Evolutionary conservation across 2,113 vertebrate genomes (phyloP).

Genomic region (Chlorodrepanis virens): DNA sequence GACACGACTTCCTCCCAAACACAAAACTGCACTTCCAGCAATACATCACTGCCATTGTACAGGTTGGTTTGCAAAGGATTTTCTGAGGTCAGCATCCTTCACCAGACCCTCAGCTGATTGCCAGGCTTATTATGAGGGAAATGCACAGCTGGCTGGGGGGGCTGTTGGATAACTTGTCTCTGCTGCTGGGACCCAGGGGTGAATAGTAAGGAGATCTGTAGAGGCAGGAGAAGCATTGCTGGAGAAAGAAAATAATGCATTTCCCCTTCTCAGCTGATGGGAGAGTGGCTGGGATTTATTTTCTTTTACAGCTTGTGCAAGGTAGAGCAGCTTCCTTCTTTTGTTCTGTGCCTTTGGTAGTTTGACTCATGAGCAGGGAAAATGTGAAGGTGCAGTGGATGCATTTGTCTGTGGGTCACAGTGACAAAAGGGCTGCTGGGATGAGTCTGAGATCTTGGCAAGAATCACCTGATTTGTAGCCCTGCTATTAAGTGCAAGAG

Average conservation of each 20-base stretch:
- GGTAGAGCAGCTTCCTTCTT: background rate
- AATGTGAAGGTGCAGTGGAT: background rate
- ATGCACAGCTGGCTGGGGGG: background rate
- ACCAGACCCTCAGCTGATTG: background rate
- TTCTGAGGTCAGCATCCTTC: conserved; percentile 54
- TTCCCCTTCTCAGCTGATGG: background rate
- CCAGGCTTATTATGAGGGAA: background rate
- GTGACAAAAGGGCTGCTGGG: background rate
- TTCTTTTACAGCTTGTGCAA: background rate
- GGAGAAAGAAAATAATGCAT: background rate
- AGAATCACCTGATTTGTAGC: background rate
- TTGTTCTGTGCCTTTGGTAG: background rate
- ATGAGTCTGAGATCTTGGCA: background rate
- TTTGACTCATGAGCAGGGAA: background rate
- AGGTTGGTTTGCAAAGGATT: conserved; percentile 11
- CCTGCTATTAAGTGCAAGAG: background rate
- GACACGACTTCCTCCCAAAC: background rate
- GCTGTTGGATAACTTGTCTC: background rate
- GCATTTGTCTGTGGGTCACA: background rate
- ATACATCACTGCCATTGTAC: conserved; percentile 59
- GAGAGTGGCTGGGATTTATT: background rate
- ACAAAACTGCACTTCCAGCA: conserved; percentile 63
- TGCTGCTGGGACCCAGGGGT: background rate
- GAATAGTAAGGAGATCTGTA: background rate
- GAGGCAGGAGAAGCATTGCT: background rate